Evolutionary conservation across 2,888 invertebrate genomes (phyloP).

Genomic region (Erynnis tages): DNA sequence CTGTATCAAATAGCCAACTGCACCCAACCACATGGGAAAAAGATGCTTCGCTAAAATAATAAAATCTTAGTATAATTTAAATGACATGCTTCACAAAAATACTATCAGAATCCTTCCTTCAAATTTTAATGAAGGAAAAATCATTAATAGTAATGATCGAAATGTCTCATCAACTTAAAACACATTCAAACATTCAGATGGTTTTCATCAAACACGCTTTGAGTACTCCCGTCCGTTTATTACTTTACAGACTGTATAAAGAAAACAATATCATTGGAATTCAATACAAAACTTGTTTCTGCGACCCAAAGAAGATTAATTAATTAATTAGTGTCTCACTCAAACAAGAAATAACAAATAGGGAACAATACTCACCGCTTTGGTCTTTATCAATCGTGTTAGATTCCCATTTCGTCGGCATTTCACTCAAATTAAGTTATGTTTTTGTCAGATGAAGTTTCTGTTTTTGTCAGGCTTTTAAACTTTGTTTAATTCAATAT

Average conservation of each 20-base stretch:
- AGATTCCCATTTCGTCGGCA: slow-evolving; percentile 5
- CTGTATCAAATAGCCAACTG: too few species aligned
- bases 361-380: slow-evolving; percentile 4
- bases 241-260: neutral
- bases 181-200: too few species aligned
- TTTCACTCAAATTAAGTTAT: slow-evolving; percentile 16
- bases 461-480: slow-evolving; percentile 24
- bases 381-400: slow-evolving; percentile 17
- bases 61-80: too few species aligned
- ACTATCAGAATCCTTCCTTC: too few species aligned
- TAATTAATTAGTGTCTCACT: slow-evolving; percentile 9
- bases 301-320: neutral
- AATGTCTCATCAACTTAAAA: too few species aligned
- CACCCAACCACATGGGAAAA: too few species aligned
- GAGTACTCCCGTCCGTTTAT: neutral
- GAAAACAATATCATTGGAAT: slow-evolving; percentile 4
- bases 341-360: slow-evolving; percentile 16
- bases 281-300: slow-evolving; percentile 1
- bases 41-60: too few species aligned
- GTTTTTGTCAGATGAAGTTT: slow-evolving; percentile 12
- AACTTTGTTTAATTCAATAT: slow-evolving; percentile 23
- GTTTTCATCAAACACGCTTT: neutral
- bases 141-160: too few species aligned
- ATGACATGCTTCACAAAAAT: too few species aligned
- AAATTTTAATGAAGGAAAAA: too few species aligned